Evolutionary conservation across 2,113 vertebrate species (phyloP), one percentile per base, ranked within the genome.

Genomic region (Psephotus haematonotus): DNA sequence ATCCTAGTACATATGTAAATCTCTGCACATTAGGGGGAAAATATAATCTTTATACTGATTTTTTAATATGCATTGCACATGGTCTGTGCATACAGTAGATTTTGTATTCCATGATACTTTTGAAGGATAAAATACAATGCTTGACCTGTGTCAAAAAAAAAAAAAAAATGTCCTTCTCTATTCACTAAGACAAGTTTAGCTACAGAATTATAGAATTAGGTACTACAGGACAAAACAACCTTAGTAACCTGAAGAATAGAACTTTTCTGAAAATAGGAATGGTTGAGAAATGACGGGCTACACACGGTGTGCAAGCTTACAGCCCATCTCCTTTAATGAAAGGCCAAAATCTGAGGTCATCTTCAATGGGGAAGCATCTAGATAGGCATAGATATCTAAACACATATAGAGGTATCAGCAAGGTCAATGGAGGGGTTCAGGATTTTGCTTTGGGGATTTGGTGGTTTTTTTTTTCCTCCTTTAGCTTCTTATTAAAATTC

Each of bases 401-500:
- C 29, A 65, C 12, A 49, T 15, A 29, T 24, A 74, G 31, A 68
- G 4, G 65, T 47, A 28, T 78, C 59, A 79, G 52, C 10, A 92
- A 70, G 35, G 17, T 67, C 13, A 57, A 18, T 33, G 2, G 13
- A 75, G 19, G 11, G 9, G 16, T 37, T 59, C 37, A 50, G 28
- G 31, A 14, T 25, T 85, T 55, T 78, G 5, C 7, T 86, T 52
- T 37, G 24, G 1, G 3, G 25, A 11, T 39, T 39, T 39, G 41
- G 41, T 31, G 37, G 2, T 1, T 10, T 24, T 37, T 60, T 46
- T 47, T 59, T n/a, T 5, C 0, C 8, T 5, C 12, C 6, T 63
- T 71, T 28, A 87, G 14, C 4, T 87, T 82, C 33, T 71, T 62
- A 69, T 41, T 47, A 77, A 92, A 91, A 80, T 77, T 86, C 24